Base-by-base conservation (phyloP, 2,797 vertebrate genomes). In the Stomatorhinus walkeri region DNA sequence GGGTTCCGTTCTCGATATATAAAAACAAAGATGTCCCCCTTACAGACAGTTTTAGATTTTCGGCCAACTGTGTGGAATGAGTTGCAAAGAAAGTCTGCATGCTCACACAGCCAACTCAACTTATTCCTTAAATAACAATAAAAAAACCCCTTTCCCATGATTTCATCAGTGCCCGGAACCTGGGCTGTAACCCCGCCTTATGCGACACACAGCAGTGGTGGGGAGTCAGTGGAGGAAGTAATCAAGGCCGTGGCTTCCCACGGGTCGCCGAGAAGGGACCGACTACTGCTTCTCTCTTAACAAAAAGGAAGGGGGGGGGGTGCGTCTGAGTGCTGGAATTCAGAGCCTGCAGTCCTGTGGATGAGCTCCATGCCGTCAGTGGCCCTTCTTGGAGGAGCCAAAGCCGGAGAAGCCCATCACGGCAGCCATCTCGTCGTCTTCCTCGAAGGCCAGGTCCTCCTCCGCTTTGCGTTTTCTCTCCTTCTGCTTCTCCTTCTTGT, bases 391-490 rank as follows among this genome's bases (percentile, higher is more conserved):
- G 79, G 97, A 96, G 0, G 97, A 97, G 87, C 98, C 97, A 0
- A 99, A 99, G 4, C 98, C 97, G 28, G 98, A 98, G 93, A 99
- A 99, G 10, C 98, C 98, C 98, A 99, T 99, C 89, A 99, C 97
- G 1, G 98, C 98, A 9, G 98, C 98, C 98, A 99, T 99, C 91
- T 99, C 98, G 4, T 99, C 98, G 0, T 99, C 97, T 48, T 98
- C 98, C 94, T 99, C 98, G 43, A 98, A 96, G 7, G 97, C 96
- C 91, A 98, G 93, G 48, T 99, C 98, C 48, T 98, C 98, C 91
- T 99, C 98, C 0, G 97, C 98, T 87, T 97, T 96, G n/a, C 98
- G 95, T 90, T 99, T 99, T 94, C 98, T 96, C 93, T 99, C 97
- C 93, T 97, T 97, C 93, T 97, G 97, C 92, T 99, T 99, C 93